These are phyloP conservation scores for Hemibagrus guttatus DNA, from an alignment of 2,797 vertebrate species.

Conservation along the genomic window DNA sequence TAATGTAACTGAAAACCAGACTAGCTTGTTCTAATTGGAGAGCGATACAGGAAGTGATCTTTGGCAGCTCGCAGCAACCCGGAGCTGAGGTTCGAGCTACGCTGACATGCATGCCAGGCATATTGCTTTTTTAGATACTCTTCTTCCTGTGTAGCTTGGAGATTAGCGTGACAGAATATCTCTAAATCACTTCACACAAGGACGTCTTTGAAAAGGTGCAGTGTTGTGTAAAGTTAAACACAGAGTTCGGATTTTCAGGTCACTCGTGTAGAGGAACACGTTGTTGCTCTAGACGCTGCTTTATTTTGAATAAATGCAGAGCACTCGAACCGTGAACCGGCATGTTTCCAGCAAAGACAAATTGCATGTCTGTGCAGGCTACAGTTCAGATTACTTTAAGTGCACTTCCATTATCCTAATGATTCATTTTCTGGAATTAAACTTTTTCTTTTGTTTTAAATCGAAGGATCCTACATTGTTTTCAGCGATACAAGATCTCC, in stretches of 20 bases:
- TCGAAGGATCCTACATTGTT: not conserved
- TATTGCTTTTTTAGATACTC: constrained; percentile 25
- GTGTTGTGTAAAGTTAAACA: constrained; percentile 5
- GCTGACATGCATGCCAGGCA: constrained; percentile 35
- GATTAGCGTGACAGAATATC: not conserved
- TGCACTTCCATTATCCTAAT: constrained; percentile 16
- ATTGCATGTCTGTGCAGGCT: not conserved
- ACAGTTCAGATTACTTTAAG: not conserved
- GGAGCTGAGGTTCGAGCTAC: not conserved
- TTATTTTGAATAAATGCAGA: not conserved
- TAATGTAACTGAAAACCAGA: constrained; percentile 59
- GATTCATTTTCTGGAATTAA: constrained; percentile 15
- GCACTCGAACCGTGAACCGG: not conserved
- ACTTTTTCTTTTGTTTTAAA: not conserved
- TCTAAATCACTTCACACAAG: not conserved
- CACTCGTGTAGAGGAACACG: not conserved
- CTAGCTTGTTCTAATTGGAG: constrained; percentile 54
- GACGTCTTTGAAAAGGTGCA: not conserved
- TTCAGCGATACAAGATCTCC: constrained; percentile 6
- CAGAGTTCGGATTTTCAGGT: not conserved
- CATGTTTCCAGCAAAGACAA: constrained; percentile 11
- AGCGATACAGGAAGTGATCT: constrained; percentile 57
- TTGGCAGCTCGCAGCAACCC: constrained; percentile 42
- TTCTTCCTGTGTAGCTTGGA: not conserved
- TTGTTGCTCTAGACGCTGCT: not conserved